Evolutionary conservation across 2,797 vertebrate species (phyloP).

Genomic region (Myotis pilosus): DNA sequence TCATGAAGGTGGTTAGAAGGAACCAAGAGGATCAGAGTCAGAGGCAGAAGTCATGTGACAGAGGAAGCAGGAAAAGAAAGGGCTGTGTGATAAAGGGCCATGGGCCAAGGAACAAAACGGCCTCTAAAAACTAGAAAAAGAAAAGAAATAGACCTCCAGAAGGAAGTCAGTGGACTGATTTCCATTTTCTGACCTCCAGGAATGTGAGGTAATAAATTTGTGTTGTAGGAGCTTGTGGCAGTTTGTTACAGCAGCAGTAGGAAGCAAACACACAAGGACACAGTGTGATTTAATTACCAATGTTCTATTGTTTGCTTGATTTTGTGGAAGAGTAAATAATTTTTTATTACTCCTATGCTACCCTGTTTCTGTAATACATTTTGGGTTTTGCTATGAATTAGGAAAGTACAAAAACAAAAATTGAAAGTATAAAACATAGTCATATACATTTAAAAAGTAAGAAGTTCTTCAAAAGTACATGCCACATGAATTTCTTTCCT

Average conservation of each 20-base stretch:
- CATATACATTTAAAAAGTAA: not conserved
- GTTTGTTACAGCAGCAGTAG: not conserved
- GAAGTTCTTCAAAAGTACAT: not conserved
- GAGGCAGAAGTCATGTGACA: not conserved
- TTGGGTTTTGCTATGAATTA: not conserved
- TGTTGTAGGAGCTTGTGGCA: not conserved
- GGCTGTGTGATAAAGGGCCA: not conserved
- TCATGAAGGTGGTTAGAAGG: not conserved
- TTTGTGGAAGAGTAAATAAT: not conserved
- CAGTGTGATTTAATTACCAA: not conserved
- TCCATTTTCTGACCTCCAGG: not conserved
- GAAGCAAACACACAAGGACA: constrained; percentile 4
- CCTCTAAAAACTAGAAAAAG: not conserved
- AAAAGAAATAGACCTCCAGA: not conserved
- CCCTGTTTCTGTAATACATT: not conserved
- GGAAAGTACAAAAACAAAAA: not conserved
- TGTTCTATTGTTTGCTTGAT: not conserved
- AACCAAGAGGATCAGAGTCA: not conserved
- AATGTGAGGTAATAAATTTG: not conserved
- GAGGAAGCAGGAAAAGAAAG: not conserved
- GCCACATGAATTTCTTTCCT: not conserved
- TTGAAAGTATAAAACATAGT: not conserved
- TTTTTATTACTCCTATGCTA: not conserved
- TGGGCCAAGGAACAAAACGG: not conserved
- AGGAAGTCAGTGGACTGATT: not conserved